These are phyloP conservation scores for Potamarius usumacintae DNA, from an alignment of 2,113 vertebrate species.

Conservation along the genomic window DNA sequence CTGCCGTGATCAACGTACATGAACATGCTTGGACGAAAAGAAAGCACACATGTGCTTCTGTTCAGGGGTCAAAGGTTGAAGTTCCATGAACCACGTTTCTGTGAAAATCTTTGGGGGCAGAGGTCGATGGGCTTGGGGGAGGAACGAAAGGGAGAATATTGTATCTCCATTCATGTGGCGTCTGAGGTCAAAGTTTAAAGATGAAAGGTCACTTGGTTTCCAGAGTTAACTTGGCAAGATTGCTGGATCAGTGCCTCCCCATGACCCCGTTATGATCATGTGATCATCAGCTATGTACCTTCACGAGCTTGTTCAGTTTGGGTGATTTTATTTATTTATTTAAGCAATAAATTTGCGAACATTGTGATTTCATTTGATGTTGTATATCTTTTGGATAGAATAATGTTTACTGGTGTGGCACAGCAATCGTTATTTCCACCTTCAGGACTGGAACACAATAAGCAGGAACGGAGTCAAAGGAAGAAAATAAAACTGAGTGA, in stretches of 20 bases:
- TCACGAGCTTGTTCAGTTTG: not conserved
- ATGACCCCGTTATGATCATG: slow-evolving; percentile 40
- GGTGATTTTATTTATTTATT: not conserved
- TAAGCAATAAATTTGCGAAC: not conserved
- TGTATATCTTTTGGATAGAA: not conserved
- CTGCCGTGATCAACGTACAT: slow-evolving; percentile 25
- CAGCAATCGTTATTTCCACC: not conserved
- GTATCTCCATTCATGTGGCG: slow-evolving; percentile 77
- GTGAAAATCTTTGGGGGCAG: slow-evolving; percentile 69
- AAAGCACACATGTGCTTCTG: slow-evolving; percentile 55
- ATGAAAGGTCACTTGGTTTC: slow-evolving; percentile 68
- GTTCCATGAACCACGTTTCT: slow-evolving; percentile 68
- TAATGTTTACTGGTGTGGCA: not conserved
- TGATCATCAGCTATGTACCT: not conserved
- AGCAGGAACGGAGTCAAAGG: not conserved
- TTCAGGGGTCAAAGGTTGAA: slow-evolving; percentile 67
- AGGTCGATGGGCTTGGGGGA: slow-evolving; percentile 64
- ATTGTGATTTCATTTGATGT: not conserved
- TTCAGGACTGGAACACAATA: not conserved
- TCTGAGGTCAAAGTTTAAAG: slow-evolving; percentile 70
- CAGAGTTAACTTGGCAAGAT: slow-evolving; percentile 68
- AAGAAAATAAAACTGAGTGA: not conserved
- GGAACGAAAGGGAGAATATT: slow-evolving; percentile 73
- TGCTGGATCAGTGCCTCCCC: slow-evolving; percentile 50
- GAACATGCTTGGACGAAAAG: slow-evolving; percentile 23